phyloP scores from a whole-genome alignment of 2,797 vertebrate genomes.

The Poeciliopsis paucimaculata region DNA sequence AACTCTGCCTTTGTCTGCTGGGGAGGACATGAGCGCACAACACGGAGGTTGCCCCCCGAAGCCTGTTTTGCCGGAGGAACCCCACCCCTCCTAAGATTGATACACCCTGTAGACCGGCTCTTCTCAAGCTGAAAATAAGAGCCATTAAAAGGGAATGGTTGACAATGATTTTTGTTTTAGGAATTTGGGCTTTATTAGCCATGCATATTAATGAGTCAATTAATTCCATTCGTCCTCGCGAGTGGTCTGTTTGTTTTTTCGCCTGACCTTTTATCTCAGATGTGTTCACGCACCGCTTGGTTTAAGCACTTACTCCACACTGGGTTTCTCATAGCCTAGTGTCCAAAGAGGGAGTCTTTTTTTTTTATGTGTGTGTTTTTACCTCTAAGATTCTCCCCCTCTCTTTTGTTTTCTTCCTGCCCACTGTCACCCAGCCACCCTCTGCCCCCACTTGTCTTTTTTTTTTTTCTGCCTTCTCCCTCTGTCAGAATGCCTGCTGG shows the following conservation, averaged over 20 bases:
- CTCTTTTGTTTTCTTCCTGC: conserved; percentile 78
- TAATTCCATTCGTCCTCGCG: conserved; percentile 90
- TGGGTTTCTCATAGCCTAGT: conserved; percentile 80
- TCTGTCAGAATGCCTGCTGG: conserved; percentile 76
- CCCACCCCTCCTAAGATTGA: conserved; percentile 79
- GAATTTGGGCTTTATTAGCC: conserved; percentile 88
- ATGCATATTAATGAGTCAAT: conserved; percentile 93
- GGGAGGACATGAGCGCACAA: conserved; percentile 84
- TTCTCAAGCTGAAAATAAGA: conserved; percentile 87
- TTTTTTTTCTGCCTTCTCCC: conserved; percentile 28
- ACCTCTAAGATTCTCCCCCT: conserved; percentile 72
- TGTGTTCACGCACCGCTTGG: conserved; percentile 85
- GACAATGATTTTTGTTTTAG: conserved; percentile 84
- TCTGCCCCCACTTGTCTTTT: conserved; percentile 66
- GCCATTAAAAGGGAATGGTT: conserved; percentile 84
- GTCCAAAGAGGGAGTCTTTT: conserved; percentile 74
- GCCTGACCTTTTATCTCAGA: conserved; percentile 89
- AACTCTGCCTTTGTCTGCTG: conserved; percentile 87
- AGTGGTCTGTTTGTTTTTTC: conserved; percentile 91
- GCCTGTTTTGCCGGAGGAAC: conserved; percentile 76
- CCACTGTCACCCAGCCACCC: conserved; percentile 54
- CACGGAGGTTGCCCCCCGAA: conserved; percentile 79
- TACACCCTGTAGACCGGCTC: conserved; percentile 81
- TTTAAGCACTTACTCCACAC: conserved; percentile 86
- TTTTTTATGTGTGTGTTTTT: conserved; percentile 74